Percentiles rank a stretch among this genome's conserved stretches.
Evolutionary conservation across 2,797 vertebrate species (phyloP).

Genomic region (Phataginus tetradactyla): DNA sequence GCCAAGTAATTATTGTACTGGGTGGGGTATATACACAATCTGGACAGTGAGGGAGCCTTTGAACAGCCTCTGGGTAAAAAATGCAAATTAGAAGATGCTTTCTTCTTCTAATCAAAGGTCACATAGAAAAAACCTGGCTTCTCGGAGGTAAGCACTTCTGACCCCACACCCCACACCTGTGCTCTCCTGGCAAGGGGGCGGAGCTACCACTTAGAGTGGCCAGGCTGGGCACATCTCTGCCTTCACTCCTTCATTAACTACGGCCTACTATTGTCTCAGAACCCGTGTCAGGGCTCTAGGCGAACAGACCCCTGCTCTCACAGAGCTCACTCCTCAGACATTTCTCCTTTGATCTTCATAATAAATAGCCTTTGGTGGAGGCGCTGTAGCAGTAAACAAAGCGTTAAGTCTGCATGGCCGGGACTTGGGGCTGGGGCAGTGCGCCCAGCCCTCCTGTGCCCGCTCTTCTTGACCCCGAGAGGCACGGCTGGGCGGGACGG

Average conservation of each 20-base stretch:
- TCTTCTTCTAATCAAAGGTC: neutral
- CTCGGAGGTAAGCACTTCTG: neutral
- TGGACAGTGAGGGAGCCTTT: neutral
- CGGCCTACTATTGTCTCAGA: neutral
- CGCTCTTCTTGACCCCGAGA: neutral
- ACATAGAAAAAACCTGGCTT: neutral
- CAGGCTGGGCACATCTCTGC: rapidly evolving
- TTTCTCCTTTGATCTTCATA: neutral
- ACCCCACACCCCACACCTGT: no score
- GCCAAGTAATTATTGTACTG: neutral
- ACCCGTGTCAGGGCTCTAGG: neutral
- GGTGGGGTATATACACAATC: neutral
- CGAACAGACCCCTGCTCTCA: neutral
- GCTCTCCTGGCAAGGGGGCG: no score
- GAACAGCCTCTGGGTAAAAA: neutral
- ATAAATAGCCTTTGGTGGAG: neutral
- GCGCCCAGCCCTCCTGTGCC: neutral
- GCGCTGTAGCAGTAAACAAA: neutral
- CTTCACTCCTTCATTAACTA: neutral
- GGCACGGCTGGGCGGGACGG: neutral
- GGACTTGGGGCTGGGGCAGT: neutral
- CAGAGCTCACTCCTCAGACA: neutral
- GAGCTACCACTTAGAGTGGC: neutral
- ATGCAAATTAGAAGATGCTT: neutral
- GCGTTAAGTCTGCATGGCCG: neutral